These are phyloP conservation scores for Diadema setosum DNA, from an alignment of 35 echinoderm and acorn worm species.

Conservation along the genomic window DNA sequence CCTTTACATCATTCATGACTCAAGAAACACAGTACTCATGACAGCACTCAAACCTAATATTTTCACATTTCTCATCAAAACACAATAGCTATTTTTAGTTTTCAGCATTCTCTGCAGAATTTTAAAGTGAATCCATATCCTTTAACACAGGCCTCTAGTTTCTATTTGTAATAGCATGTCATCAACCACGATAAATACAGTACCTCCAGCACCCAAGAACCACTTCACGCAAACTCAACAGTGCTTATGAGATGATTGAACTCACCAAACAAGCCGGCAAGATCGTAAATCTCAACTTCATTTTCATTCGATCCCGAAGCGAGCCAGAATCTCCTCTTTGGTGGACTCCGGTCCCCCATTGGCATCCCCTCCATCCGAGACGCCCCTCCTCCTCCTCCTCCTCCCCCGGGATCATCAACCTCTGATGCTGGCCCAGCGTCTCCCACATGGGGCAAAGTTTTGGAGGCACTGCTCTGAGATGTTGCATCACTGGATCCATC, in stretches of 20 bases:
- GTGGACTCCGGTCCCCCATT: background rate
- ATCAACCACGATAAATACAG: background rate
- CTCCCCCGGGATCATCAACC: constrained; percentile 85
- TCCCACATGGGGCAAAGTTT: constrained; percentile 70
- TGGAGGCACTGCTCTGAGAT: too few species aligned
- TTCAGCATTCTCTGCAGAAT: background rate
- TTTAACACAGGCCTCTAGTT: background rate
- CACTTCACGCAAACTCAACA: background rate
- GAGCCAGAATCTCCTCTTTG: constrained; percentile 56
- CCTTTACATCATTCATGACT: too few species aligned
- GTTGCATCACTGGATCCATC: too few species aligned
- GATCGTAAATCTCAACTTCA: constrained; percentile 78
- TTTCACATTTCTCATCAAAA: too few species aligned
- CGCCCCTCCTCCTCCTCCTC: constrained; percentile 9
- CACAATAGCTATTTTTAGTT: background rate
- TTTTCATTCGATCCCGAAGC: constrained; percentile 90
- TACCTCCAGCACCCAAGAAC: background rate
- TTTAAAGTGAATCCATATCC: background rate
- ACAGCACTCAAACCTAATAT: too few species aligned
- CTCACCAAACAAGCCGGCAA: constrained; percentile 60
- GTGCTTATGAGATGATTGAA: too few species aligned
- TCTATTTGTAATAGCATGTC: background rate
- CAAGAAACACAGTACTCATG: too few species aligned
- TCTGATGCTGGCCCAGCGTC: constrained; percentile 81
- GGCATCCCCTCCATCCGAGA: constrained; percentile 7